Evolutionary conservation across 2,797 vertebrate species (phyloP).

Genomic region (Malacoraja senta): DNA sequence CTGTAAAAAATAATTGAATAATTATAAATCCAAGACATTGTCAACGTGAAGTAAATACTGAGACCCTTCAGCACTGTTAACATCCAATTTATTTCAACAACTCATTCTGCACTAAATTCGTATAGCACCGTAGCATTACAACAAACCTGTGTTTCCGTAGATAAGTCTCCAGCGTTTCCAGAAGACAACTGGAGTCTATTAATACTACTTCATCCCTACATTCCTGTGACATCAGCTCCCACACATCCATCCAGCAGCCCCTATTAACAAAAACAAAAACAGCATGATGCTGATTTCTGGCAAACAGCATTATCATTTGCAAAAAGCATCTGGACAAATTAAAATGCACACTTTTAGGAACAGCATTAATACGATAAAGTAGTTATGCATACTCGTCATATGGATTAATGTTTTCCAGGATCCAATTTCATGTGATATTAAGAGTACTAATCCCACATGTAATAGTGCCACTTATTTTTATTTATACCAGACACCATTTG

Average conservation of each 20-base stretch:
- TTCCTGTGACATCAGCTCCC: conserved; percentile 97
- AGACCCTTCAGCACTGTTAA: background rate
- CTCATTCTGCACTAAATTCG: background rate
- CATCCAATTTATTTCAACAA: background rate
- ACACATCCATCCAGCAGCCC: conserved; percentile 96
- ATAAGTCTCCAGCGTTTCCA: conserved; percentile 92
- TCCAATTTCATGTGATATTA: background rate
- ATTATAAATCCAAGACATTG: background rate
- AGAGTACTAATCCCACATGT: background rate
- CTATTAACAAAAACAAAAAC: conserved; percentile 54
- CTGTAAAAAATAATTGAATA: conserved; percentile 50
- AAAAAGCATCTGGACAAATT: background rate
- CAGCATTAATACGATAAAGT: background rate
- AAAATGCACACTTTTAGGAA: background rate
- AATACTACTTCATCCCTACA: conserved; percentile 95
- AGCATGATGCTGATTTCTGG: background rate
- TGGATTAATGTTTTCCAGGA: background rate
- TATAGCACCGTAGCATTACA: background rate
- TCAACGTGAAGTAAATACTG: background rate
- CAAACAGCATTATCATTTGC: background rate
- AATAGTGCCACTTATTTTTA: background rate
- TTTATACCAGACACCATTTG: background rate
- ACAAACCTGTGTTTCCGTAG: conserved; percentile 88
- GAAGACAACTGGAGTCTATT: conserved; percentile 83
- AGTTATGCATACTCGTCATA: background rate